Base-by-base conservation (phyloP, 1,140 invertebrate species). In the Drosophila kanapiae region DNA sequence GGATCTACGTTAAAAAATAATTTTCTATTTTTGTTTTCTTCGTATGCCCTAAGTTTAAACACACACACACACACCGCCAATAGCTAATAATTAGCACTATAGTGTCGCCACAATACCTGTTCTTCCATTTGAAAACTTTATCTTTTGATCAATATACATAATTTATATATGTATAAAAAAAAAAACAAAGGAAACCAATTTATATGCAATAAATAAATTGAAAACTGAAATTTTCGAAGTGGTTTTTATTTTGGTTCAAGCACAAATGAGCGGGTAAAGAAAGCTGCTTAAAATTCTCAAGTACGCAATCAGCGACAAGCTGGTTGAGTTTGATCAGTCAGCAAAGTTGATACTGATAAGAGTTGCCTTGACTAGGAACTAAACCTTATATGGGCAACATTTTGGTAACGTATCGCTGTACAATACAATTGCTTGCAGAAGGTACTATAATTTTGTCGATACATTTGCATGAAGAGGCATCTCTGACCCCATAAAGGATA, bases 71-170 rank as follows among this genome's bases (percentile, higher is more conserved):
- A 51, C 51, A 88, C 84, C 84, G 84, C 84, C 84, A 88, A 88
- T 88, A 88, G 84, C 84, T 88, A 88, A 88, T 88, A 88, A 88
- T 88, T 88, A 88, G 84, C 84, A 88, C 85, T 84, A 68, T 87
- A 87, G 84, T 87, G 84, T 87, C 84, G 80, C 84, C 84, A 87
- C 84, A 87, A 87, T 88, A 87, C 84, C 84, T 88, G 84, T 88
- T 88, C 84, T 88, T 88, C 84, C 84, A 88, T 78, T 54, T 84
- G 69, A 84, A 85, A 77, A 82, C 83, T 67, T 86, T 86, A 80
- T 77, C 65, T 84, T 84, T 87, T 65, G 75, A 76, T 76, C 68
- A 75, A 74, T 79, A 74, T 79, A 78, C 70, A 83, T 82, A 62
- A 74, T 70, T 59, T 71, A 68, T 72, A 80, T 57, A 69, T 63